Evolutionary conservation across 2,797 vertebrate genomes (phyloP).

Genomic region (Graptemys geographica): DNA sequence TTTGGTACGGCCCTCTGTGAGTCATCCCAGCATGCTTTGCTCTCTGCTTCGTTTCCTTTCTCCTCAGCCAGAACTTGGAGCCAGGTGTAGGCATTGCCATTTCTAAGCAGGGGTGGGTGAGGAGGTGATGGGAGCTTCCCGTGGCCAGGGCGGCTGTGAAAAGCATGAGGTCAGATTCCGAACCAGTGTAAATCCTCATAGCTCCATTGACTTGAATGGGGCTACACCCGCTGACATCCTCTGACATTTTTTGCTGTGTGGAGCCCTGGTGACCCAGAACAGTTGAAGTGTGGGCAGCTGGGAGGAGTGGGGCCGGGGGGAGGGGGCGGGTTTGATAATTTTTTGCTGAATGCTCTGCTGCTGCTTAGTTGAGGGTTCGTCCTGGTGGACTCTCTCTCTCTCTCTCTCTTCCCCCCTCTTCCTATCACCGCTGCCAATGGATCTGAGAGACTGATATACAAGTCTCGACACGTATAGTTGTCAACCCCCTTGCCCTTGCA

Average conservation of each 20-base stretch:
- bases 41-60: constrained; percentile 91
- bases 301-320: too few relatives aligned
- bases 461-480: neutral
- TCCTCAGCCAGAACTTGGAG: constrained; percentile 50
- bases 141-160: too few relatives aligned
- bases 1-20: constrained; percentile 99
- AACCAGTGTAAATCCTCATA: too few relatives aligned
- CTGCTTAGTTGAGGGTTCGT: neutral
- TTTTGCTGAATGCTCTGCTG: neutral
- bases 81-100: neutral
- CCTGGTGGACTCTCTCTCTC: neutral
- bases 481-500: neutral
- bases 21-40: constrained; percentile 96
- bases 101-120: neutral
- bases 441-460: rapidly evolving
- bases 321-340: neutral
- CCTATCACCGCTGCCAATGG: neutral
- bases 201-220: neutral
- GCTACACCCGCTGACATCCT: neutral
- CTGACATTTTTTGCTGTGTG: neutral
- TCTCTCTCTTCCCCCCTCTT: neutral
- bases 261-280: neutral
- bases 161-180: neutral
- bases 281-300: neutral
- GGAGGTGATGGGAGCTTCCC: neutral